phyloP scores from a whole-genome alignment of 2,113 vertebrate species.

The Holacanthus passer region DNA sequence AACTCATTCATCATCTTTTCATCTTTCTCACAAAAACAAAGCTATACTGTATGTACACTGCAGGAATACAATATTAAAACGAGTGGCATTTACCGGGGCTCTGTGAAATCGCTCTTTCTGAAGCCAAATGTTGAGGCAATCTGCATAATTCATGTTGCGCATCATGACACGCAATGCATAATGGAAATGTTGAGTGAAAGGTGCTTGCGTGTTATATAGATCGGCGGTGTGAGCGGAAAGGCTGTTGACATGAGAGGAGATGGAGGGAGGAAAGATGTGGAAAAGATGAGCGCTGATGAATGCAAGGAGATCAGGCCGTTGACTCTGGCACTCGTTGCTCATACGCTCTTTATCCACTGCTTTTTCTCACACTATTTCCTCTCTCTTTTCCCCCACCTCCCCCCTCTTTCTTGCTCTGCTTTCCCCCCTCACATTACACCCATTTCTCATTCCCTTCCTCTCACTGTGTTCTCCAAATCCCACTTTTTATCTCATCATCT shows the following conservation, averaged over 20 bases:
- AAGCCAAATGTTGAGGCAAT: constrained; percentile 44
- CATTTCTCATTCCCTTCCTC: constrained; percentile 15
- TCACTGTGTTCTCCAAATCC: constrained; percentile 29
- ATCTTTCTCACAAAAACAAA: constrained; percentile 34
- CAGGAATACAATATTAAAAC: constrained; percentile 25
- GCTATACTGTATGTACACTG: neutral
- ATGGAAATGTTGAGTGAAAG: constrained; percentile 53
- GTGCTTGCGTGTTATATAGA: constrained; percentile 28
- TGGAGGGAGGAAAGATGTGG: constrained; percentile 10
- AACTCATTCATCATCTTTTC: constrained; percentile 14
- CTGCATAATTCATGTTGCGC: constrained; percentile 70
- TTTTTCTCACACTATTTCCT: constrained; percentile 1
- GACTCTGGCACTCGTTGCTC: constrained; percentile 5
- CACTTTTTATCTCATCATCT: constrained; percentile 52
- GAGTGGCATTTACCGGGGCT: constrained; percentile 39
- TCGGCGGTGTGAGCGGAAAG: constrained; percentile 18
- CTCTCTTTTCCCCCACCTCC: neutral
- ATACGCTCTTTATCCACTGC: constrained; percentile 10
- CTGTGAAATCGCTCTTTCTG: constrained; percentile 15
- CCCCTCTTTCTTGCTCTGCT: neutral
- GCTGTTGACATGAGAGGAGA: constrained; percentile 45
- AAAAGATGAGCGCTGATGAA: constrained; percentile 44
- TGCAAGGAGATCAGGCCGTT: constrained; percentile 15
- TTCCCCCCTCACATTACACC: neutral
- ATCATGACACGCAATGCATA: constrained; percentile 48